phyloP scores from a whole-genome alignment of 2,888 invertebrate species.

The Drosophila prolongata region DNA sequence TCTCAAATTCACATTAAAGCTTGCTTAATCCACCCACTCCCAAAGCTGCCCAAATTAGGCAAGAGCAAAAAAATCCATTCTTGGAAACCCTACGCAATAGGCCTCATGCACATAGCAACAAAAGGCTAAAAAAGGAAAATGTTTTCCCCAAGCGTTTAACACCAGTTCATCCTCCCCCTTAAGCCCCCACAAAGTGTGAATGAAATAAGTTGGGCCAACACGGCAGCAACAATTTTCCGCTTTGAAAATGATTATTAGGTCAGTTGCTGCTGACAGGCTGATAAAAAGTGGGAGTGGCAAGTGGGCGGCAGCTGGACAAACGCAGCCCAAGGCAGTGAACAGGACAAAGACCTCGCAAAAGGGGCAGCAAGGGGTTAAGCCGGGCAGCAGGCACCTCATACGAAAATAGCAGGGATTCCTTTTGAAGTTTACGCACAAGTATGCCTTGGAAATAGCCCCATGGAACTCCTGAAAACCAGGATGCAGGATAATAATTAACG shows the following conservation, averaged over 20 bases:
- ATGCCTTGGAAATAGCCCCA: slow-evolving; percentile 48
- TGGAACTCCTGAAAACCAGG: slow-evolving; percentile 39
- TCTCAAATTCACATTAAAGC: slow-evolving; percentile 21
- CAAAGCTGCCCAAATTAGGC: slow-evolving; percentile 26
- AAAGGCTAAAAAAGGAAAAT: slow-evolving; percentile 45
- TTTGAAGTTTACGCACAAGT: slow-evolving; percentile 81
- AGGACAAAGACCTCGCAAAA: slow-evolving; percentile 34
- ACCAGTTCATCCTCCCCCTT: slow-evolving; percentile 8
- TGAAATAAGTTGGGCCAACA: slow-evolving; percentile 37
- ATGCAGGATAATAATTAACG: slow-evolving; percentile 77
- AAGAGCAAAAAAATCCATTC: slow-evolving; percentile 5
- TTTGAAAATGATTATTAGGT: slow-evolving; percentile 75
- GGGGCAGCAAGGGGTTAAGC: slow-evolving; percentile 37
- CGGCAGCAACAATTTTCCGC: slow-evolving; percentile 44
- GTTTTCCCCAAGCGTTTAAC: slow-evolving; percentile 50
- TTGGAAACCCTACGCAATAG: slow-evolving; percentile 7
- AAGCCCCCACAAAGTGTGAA: slow-evolving; percentile 35
- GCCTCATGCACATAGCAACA: slow-evolving; percentile 1
- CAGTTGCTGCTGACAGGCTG: slow-evolving; percentile 55
- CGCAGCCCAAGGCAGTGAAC: slow-evolving; percentile 33
- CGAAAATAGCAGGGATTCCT: slow-evolving; percentile 78
- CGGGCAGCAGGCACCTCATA: slow-evolving; percentile 44
- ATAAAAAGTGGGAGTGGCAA: slow-evolving; percentile 7
- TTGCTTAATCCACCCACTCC: slow-evolving; percentile 15
- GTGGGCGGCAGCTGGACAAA: slow-evolving; percentile 24